These are phyloP conservation scores for Chrysolina haemoptera DNA, from an alignment of 2,888 invertebrate genomes.

Conservation along the genomic window DNA sequence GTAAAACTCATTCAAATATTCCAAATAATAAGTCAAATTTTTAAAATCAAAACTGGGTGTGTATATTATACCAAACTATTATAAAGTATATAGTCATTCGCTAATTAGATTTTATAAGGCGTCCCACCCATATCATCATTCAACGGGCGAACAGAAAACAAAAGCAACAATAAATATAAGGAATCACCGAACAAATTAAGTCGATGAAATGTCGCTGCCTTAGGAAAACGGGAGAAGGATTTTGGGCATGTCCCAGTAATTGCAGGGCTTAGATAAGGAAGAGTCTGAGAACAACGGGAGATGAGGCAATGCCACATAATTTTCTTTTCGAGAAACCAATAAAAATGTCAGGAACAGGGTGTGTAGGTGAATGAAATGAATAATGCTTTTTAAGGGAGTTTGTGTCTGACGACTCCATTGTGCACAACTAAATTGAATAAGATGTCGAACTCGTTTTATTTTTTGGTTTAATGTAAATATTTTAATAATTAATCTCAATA, in stretches of 20 bases:
- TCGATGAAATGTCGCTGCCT: slow-evolving; percentile 46
- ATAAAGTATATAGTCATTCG: too few species aligned
- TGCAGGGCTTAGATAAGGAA: slow-evolving; percentile 62
- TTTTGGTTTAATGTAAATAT: too few species aligned
- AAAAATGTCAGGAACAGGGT: slow-evolving; percentile 63
- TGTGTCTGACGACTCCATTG: background rate
- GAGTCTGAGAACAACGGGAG: slow-evolving; percentile 59
- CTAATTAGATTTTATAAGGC: background rate
- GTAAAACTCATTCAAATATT: too few species aligned
- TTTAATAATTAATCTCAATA: too few species aligned
- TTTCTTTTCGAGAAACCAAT: slow-evolving; percentile 61
- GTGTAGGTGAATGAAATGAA: slow-evolving; percentile 18
- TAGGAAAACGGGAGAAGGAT: slow-evolving; percentile 44
- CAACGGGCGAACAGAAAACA: background rate
- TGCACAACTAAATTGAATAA: background rate
- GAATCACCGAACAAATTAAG: slow-evolving; percentile 37
- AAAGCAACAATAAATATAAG: slow-evolving; percentile 17
- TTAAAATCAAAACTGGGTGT: background rate
- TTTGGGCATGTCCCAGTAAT: slow-evolving; percentile 61
- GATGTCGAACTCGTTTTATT: background rate
- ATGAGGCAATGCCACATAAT: slow-evolving; percentile 62
- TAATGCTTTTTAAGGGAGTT: slow-evolving; percentile 12
- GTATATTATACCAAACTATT: too few species aligned
- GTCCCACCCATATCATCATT: background rate
- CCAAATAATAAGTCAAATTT: background rate